These are phyloP conservation scores for Antechinus flavipes DNA, from an alignment of 2,113 vertebrate genomes.

Conservation along the genomic window DNA sequence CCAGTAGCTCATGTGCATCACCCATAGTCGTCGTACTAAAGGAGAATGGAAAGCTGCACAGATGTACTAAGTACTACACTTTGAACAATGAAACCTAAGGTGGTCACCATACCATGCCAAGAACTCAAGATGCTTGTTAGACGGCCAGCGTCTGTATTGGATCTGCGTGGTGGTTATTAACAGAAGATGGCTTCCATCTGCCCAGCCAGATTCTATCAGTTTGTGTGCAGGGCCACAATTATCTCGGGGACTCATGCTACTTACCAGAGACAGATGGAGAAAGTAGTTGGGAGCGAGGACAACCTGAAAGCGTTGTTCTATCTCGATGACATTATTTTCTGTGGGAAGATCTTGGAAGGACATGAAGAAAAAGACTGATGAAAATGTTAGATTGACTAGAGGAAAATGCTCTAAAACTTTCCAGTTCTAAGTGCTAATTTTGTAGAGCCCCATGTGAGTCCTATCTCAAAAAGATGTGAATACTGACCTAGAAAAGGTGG, in stretches of 20 bases:
- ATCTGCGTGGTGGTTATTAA: background rate
- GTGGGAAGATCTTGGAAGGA: background rate
- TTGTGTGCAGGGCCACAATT: background rate
- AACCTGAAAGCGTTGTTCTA: background rate
- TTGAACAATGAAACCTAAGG: background rate
- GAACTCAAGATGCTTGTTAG: background rate
- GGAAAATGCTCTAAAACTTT: background rate
- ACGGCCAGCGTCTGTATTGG: background rate
- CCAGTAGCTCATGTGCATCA: background rate
- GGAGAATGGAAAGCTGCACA: background rate
- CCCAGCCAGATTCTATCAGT: background rate
- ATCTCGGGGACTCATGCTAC: background rate
- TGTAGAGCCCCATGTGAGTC: background rate
- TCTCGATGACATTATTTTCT: background rate
- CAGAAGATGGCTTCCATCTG: background rate
- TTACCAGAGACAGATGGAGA: background rate
- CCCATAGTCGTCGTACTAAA: background rate
- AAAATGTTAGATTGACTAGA: background rate
- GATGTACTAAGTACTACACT: background rate
- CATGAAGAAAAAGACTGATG: background rate
- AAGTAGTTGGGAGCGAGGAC: background rate
- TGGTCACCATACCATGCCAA: background rate
- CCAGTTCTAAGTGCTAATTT: background rate
- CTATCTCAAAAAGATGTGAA: background rate
- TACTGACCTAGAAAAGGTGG: background rate